Percentiles rank a stretch among this genome's conserved stretches.
Evolutionary conservation across 2,113 vertebrate species (phyloP).

Genomic region (Delphinapterus leucas): DNA sequence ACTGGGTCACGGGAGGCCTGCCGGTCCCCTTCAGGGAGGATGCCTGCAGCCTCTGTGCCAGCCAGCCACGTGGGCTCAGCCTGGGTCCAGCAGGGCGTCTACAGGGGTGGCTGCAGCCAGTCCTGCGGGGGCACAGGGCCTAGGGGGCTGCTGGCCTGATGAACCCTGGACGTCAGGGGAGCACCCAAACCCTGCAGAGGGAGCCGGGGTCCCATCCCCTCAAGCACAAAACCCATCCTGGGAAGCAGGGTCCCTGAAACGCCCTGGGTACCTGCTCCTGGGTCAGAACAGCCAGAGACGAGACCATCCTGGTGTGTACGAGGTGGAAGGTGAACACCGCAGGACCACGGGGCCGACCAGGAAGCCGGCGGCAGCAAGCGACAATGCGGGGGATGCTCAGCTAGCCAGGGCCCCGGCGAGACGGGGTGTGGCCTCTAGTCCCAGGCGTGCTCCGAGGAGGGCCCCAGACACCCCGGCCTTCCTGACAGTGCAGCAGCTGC

Average conservation of each 20-base stretch:
- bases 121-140: accelerated
- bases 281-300: accelerated
- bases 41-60: neutral
- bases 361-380: neutral
- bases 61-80: neutral
- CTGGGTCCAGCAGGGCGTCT: neutral
- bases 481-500: neutral
- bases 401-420: neutral
- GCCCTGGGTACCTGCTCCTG: slow-evolving; percentile 47
- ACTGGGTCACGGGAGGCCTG: neutral
- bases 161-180: too few relatives aligned
- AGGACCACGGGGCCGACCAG: neutral
- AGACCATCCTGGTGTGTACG: neutral
- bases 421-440: slow-evolving; percentile 26
- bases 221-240: neutral
- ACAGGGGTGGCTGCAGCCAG: neutral
- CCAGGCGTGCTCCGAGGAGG: neutral
- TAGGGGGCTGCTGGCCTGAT: neutral
- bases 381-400: neutral
- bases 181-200: neutral
- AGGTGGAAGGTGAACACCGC: accelerated
- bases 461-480: neutral
- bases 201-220: neutral
- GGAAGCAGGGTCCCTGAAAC: neutral
- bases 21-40: neutral